A percentile compares a stretch with the other conserved stretches of the same genome.
Evolutionary conservation across 1,140 invertebrate species (phyloP).

Genomic region (Lordiphosa collinella): DNA sequence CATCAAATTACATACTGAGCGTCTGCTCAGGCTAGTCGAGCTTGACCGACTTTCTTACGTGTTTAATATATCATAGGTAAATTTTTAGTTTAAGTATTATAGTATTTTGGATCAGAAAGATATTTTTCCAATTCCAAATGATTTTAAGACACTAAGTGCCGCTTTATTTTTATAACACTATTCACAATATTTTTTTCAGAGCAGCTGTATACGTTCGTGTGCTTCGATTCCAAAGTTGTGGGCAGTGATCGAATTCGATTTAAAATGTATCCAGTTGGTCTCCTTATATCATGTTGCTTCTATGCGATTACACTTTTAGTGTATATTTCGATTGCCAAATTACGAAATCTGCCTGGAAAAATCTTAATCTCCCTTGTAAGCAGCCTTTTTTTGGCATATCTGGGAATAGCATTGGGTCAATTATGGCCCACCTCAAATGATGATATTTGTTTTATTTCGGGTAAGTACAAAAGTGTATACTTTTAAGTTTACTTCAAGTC

Average conservation of each 20-base stretch:
- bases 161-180: too few species aligned
- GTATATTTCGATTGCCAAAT: slow-evolving; percentile 83
- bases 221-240: slow-evolving; percentile 67
- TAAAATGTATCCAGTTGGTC: slow-evolving; percentile 65
- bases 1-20: too few species aligned
- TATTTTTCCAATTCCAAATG: too few species aligned
- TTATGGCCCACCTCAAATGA: slow-evolving; percentile 69
- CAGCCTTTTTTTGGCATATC: slow-evolving; percentile 83
- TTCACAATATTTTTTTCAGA: slow-evolving; percentile 38
- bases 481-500: too few species aligned
- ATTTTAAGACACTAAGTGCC: too few species aligned
- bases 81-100: too few species aligned
- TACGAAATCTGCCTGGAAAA: slow-evolving; percentile 86
- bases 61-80: too few species aligned
- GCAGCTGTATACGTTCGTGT: slow-evolving; percentile 68
- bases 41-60: too few species aligned
- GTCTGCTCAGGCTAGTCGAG: too few species aligned
- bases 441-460: slow-evolving; percentile 60
- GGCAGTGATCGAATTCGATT: slow-evolving; percentile 64
- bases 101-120: too few species aligned
- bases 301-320: slow-evolving; percentile 84
- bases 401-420: slow-evolving; percentile 82
- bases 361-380: slow-evolving; percentile 85
- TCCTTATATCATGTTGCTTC: slow-evolving; percentile 82
- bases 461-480: slow-evolving; percentile 28